These are phyloP conservation scores for Quadroppia sp. DNA, from an alignment of 2,888 invertebrate genomes.

Conservation along the genomic window DNA sequence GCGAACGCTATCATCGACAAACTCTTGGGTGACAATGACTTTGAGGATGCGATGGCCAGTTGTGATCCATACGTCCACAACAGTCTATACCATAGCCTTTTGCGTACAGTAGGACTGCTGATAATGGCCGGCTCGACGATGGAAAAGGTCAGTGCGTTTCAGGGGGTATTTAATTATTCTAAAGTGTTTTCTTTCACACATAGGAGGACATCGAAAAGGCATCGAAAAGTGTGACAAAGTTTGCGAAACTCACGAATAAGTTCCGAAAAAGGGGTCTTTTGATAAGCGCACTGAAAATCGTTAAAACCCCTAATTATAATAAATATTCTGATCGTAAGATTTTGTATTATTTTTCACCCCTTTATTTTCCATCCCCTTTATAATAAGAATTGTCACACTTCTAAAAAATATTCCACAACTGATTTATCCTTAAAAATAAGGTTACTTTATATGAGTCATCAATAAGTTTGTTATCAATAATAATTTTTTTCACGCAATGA, in stretches of 20 bases:
- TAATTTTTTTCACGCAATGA: not conserved
- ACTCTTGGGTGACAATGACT: not conserved
- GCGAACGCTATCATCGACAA: not conserved
- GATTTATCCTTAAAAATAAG: no score
- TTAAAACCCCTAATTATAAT: slow-evolving; percentile 42
- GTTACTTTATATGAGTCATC: not conserved
- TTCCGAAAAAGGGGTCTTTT: slow-evolving; percentile 3
- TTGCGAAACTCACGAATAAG: slow-evolving; percentile 25
- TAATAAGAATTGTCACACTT: no score
- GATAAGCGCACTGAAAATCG: slow-evolving; percentile 22
- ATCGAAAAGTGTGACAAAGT: not conserved
- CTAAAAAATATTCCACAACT: no score
- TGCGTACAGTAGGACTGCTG: not conserved
- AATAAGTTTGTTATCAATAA: not conserved
- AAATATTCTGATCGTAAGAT: slow-evolving; percentile 41
- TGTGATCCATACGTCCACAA: not conserved
- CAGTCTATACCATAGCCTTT: not conserved
- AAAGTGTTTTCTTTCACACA: not conserved
- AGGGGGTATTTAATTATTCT: not conserved
- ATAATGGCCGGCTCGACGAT: not conserved
- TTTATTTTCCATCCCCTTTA: no score
- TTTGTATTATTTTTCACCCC: no score
- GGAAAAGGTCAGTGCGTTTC: not conserved
- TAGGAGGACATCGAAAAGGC: slow-evolving; percentile 30
- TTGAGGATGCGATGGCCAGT: not conserved